Base-by-base conservation (phyloP, 2,797 vertebrate species). In the Choloepus didactylus region DNA sequence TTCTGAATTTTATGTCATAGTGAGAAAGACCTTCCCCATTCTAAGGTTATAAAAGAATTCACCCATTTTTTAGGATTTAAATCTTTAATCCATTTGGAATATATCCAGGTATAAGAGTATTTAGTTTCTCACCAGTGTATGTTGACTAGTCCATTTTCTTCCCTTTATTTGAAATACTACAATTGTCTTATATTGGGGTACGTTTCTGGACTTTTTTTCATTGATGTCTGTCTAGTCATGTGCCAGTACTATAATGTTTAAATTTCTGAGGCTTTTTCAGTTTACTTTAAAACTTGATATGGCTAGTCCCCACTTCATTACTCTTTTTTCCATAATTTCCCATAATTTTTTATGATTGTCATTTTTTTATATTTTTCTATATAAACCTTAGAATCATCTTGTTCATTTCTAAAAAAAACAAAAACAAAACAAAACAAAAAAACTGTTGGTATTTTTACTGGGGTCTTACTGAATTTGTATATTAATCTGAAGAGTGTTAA, bases 381-480 rank as follows among this genome's bases (percentile, higher is more conserved):
- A 64, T 35, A 62, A 81, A 81, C 23, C 35, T 54, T 85, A 31
- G 44, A 80, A 92, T 67, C 73, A 54, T 11, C 38, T 73, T 29
- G 1, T 38, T 67, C 35, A 85, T 29, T 38, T 85, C 15, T 69
- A 44, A 23, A 89, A 85, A 85, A 69, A 15, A 76, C 70, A 64
- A 88, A 54, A 54, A 54, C 54, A 54, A 54, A 51, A 54, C 54
- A 70, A 75, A 64, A 79, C 41, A 44, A 44, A 95, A 82, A 92
- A 89, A n/a, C 41, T 54, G 19, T 69, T 81, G 35, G 25, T 56
- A n/a, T 67, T 60, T 95, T 60, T 76, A 89, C 1, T 35, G 16
- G 66, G 12, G 35, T 56, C 79, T n/a, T 18, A 54, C 46, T 49
- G 81, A 80, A n/a, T 49, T 31, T 72, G 14, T 27, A 23, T 31